Evolutionary conservation across 1,140 invertebrate species (phyloP).

Genomic region (Berghia stephanieae): DNA sequence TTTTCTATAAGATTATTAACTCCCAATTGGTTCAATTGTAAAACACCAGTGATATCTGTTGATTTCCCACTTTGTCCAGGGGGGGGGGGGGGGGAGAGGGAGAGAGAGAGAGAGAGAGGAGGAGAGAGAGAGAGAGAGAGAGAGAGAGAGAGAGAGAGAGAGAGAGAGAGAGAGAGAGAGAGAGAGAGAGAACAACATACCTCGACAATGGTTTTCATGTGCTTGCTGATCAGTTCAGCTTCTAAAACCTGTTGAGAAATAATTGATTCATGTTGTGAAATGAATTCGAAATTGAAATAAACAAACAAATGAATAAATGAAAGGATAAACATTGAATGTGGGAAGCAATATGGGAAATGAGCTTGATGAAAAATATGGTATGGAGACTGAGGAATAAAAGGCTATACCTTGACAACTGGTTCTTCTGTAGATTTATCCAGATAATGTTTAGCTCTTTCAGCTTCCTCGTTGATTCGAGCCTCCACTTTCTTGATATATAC

Average conservation of each 20-base stretch:
- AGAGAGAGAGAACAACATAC: conserved; percentile 63
- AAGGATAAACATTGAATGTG: neutral
- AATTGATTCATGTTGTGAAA: neutral
- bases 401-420: conserved; percentile 80
- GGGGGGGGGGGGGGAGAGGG: too few species aligned
- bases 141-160: too few species aligned
- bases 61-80: too few species aligned
- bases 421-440: conserved; percentile 96
- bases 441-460: conserved; percentile 96
- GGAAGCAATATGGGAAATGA: neutral
- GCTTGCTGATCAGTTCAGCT: conserved; percentile 96
- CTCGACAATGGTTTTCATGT: conserved; percentile 99
- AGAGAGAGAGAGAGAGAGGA: too few species aligned
- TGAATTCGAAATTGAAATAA: neutral
- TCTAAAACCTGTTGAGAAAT: conserved; percentile 82
- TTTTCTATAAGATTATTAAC: too few species aligned
- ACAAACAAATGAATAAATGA: neutral
- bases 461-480: conserved; percentile 95
- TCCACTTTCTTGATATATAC: conserved; percentile 99
- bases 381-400: neutral
- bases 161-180: too few species aligned
- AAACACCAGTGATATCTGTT: too few species aligned
- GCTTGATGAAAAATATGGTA: neutral
- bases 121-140: too few species aligned
- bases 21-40: too few species aligned